Evolutionary conservation across 2,113 vertebrate species (phyloP), one percentile per base, ranked within the genome.

Genomic region (Cromileptes altivelis): DNA sequence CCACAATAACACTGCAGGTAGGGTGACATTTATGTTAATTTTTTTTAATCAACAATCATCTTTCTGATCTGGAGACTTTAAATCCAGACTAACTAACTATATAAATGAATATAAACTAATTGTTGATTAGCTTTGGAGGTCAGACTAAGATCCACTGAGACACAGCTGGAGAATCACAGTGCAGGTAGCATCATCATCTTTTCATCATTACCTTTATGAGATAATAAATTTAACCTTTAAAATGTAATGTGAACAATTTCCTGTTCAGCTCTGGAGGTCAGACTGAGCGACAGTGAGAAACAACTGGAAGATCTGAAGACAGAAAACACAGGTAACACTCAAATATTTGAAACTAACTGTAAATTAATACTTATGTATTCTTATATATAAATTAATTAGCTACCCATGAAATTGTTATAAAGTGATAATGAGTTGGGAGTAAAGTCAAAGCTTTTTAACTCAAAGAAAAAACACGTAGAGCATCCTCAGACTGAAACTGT

Each of bases 1-100:
- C 12, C 14, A 21, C 21, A 77, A 40, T 61, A 37, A 27, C 18
- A 27, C 47, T 14, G 9, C 74, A 78, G 81, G 75, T 84, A 21
- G 18, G 25, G 0, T 13, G 0, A 45, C 4, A 37, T 50, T 49
- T 37, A 37, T 37, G 33, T 37, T 37, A 37, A 37, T 7, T 6
- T 7, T 37, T 37, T 37, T 7, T 37, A 30, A 7, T 62, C 15
- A 19, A 61, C 2, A 37, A 6, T 6, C 1, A 37, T 37, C 6
- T 37, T 6, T 37, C 6, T 37, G 33, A 37, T 37, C 55, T 56
- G 55, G 12, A 14, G 55, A 25, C 6, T 17, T 55, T 55, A 9
- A n/a, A n/a, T 4, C 8, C 3, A 61, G 58, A 61, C 53, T n/a
- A 8, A 55, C 5, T 37, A 37, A 37, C 5, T 37, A 7, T 37